These are phyloP conservation scores for Lasiurus cinereus DNA, from an alignment of 2,113 vertebrate genomes.

Conservation along the genomic window DNA sequence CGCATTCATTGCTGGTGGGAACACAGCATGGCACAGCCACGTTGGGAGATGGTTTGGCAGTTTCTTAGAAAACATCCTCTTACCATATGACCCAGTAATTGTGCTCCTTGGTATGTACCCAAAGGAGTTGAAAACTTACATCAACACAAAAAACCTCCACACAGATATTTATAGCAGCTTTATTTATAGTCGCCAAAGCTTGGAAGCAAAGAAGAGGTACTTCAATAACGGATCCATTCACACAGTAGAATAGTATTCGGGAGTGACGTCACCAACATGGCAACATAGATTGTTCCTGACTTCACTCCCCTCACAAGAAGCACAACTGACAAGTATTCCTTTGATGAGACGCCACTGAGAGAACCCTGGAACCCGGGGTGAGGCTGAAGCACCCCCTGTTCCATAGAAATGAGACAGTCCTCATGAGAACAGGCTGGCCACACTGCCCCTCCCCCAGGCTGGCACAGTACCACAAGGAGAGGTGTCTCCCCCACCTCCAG, in stretches of 20 bases:
- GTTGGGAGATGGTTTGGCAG: background rate
- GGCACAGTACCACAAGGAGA: rapidly evolving
- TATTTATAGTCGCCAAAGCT: background rate
- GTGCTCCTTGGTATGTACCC: background rate
- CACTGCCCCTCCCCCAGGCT: background rate
- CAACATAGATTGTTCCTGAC: background rate
- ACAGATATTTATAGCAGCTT: background rate
- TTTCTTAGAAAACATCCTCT: background rate
- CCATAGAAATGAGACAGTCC: background rate
- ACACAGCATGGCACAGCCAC: too few species aligned
- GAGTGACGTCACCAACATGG: background rate
- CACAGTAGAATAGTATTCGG: background rate
- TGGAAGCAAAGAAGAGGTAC: too few species aligned
- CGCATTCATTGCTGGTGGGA: too few species aligned
- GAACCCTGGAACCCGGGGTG: background rate
- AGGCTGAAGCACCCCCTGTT: background rate
- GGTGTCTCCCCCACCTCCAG: too few species aligned
- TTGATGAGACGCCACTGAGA: background rate
- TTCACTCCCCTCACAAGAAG: background rate
- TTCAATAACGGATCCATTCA: background rate
- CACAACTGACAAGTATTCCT: background rate
- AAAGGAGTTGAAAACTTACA: background rate
- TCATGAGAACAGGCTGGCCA: rapidly evolving
- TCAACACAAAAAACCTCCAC: background rate
- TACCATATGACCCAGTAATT: background rate